Base-by-base conservation (phyloP, 2,888 invertebrate genomes). In the Trisateles emortualis region DNA sequence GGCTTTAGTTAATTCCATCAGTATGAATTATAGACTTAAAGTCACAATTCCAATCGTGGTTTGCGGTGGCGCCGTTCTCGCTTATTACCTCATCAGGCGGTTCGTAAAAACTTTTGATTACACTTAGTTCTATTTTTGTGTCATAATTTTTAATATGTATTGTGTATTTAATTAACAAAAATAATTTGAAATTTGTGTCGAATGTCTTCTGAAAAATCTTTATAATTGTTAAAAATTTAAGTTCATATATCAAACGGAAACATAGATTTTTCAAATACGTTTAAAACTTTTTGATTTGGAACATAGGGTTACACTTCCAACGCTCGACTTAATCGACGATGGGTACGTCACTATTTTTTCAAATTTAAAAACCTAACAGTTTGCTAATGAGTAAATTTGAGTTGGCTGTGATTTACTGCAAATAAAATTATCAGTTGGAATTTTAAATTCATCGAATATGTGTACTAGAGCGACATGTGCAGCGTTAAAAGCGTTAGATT, bases 21-120 rank as follows among this genome's bases (percentile, higher is more conserved):
- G 45, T 64, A 92, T 92, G 91, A 91, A 91, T 87, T 90, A 91
- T 82, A 92, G 92, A 84, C 79, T 92, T 19, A 92, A 92, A 90
- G 80, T 92, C 63, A 90, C 91, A 61, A 87, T 92, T 75, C 92
- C 92, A 52, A 87, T 91, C 78, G 83, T 92, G 76, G 92, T 92
- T 82, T 92, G 92, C 82, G 92, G 92, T 80, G 91, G 92, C 67
- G 92, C 92, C 65, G 92, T 92, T 74, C 86, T 92, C 72, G 90
- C 89, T 59, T 92, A 90, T 90, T 92, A 92, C 88, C 88, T 92
- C 90, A 92, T 92, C 83, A 87, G 89, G 86, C 90, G 92, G 92
- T 92, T 88, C 76, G 92, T 92, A 90, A 54, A 72, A 67, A 66
- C 75, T 74, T 70, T 26, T 6, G 8, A 45, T 61, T 50, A 49